Base-by-base conservation (phyloP, 2,797 vertebrate species). In the Huso huso region DNA sequence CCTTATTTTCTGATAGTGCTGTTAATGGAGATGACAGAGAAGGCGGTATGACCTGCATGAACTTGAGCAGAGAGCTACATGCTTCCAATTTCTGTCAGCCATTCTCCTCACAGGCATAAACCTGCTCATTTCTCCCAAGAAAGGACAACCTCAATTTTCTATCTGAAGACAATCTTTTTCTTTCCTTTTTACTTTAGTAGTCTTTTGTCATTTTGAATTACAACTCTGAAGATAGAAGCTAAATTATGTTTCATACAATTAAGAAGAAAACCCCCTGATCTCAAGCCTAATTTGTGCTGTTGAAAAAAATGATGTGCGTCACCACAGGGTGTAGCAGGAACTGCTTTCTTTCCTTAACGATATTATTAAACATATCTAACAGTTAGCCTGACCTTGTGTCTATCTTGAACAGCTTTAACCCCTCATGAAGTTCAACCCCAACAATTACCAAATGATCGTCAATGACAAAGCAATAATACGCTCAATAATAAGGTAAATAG, bases 251-350 rank as follows among this genome's bases (percentile, higher is more conserved):
- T 67, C 70, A 74, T 66, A 68, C 18, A 48, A 71, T 63, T 61
- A 11, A 51, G 66, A 75, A 62, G 68, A 63, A 10, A 64, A 68
- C 0, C 49, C 78, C 83, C 81, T 83, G 79, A 84, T 81, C 72
- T 76, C 66, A 75, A 74, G 73, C 73, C 75, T 71, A 8, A 37
- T 13, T 57, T 15, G 15, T 50, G 23, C 23, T 13, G 55, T n/a
- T 55, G 8, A 55, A 37, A 12, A 58, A 8, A 11, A 37, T 37
- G 23, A 37, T 3, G 23, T 37, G 2, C 2, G 2, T 37, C 23
- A 37, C 23, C 23, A 3, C 23, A 37, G 23, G 23, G 23, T 37
- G 23, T 4, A 37, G 23, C 23, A 37, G 23, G 2, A 37, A 37
- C 23, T 37, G 23, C 23, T 3, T 37, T 2, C 2, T 3, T 37